Evolutionary conservation across 2,888 invertebrate genomes (phyloP).

Genomic region (Cristatella mucedo): DNA sequence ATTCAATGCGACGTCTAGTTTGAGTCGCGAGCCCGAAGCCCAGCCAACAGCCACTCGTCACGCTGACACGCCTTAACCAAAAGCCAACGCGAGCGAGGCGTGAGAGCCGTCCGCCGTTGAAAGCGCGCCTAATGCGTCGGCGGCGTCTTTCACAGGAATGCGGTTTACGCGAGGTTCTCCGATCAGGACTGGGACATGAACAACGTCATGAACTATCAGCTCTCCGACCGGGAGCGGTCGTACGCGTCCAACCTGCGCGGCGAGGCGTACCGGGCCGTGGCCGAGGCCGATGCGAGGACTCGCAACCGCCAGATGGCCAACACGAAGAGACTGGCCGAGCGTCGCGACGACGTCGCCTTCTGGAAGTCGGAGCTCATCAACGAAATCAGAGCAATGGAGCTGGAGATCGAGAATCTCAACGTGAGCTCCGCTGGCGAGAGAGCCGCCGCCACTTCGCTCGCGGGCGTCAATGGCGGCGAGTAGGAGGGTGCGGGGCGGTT

Average conservation of each 20-base stretch:
- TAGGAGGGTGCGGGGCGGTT: no score
- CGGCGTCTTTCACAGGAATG: conserved; percentile 21
- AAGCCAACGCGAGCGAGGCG: no score
- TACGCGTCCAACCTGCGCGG: conserved; percentile 37
- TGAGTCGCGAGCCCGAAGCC: no score
- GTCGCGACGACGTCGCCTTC: conserved; percentile 24
- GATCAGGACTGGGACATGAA: conserved; percentile 78
- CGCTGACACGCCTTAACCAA: no score
- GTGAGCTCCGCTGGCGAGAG: no score
- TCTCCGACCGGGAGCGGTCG: conserved; percentile 68
- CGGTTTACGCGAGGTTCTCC: conserved; percentile 62
- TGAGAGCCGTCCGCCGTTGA: no score
- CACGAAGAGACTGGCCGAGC: conserved; percentile 39
- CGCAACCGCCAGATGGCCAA: conserved; percentile 61
- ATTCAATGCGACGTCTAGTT: no score
- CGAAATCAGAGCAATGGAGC: conserved; percentile 64
- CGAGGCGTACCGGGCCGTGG: conserved; percentile 36
- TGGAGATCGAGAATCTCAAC: conserved; percentile 44
- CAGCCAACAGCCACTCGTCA: no score
- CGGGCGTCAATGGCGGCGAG: no score
- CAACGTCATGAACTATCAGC: conserved; percentile 57
- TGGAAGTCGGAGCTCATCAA: conserved; percentile 50
- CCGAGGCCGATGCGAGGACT: conserved; percentile 61
- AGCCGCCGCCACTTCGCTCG: no score
- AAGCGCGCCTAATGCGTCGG: no score